These are phyloP conservation scores for Tinea pellionella DNA, from an alignment of 2,888 invertebrate species.

Conservation along the genomic window DNA sequence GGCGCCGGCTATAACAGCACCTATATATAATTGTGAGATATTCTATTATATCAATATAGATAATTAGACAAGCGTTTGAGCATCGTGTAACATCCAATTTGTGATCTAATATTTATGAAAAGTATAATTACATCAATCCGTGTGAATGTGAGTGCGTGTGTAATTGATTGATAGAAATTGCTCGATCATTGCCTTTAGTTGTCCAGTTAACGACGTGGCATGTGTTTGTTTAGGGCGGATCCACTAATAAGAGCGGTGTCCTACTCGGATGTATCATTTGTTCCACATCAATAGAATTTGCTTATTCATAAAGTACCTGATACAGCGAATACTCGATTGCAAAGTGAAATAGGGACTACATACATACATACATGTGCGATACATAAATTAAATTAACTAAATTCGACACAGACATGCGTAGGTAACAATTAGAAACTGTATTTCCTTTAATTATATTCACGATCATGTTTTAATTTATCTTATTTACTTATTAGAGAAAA, in stretches of 20 bases:
- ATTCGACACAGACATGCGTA: too few species aligned
- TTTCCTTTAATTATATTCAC: too few species aligned
- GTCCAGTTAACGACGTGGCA: conserved; percentile 33
- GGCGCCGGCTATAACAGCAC: too few species aligned
- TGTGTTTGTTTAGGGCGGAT: background rate
- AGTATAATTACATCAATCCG: background rate
- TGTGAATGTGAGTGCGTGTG: background rate
- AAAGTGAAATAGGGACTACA: too few species aligned
- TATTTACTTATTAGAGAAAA: too few species aligned
- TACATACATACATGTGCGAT: too few species aligned
- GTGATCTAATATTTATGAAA: background rate
- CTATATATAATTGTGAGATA: too few species aligned
- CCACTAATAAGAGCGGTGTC: background rate
- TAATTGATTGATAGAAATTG: conserved; percentile 29
- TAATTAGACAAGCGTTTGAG: background rate
- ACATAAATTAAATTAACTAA: too few species aligned
- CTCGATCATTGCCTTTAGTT: conserved; percentile 62
- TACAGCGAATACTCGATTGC: too few species aligned
- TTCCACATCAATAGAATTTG: background rate
- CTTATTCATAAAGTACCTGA: background rate
- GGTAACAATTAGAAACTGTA: too few species aligned
- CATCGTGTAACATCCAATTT: background rate
- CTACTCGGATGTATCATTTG: background rate
- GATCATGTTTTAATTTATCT: too few species aligned
- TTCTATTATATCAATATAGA: background rate